Conservation (phyloP, 2,888 invertebrate genomes). For the Lepidocyrtinus sp. region DNA sequence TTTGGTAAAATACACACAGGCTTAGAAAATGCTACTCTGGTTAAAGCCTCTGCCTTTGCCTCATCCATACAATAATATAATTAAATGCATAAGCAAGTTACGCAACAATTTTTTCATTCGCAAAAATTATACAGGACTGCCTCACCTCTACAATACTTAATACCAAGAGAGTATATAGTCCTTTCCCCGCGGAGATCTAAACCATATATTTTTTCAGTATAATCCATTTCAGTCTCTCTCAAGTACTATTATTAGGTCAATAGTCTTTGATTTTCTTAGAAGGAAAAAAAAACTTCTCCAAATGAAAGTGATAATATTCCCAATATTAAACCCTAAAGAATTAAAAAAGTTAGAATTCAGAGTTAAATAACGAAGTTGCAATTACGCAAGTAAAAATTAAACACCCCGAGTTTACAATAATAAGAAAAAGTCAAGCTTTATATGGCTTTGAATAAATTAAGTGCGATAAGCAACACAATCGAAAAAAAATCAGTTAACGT, state of each 20-base stretch:
- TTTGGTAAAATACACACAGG: too few species aligned
- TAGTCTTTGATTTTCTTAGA: conserved; percentile 11
- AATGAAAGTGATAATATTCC: conserved; percentile 10
- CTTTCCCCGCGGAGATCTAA: background rate
- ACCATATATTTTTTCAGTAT: conserved; percentile 14
- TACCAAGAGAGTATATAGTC: background rate
- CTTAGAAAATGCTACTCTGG: too few species aligned
- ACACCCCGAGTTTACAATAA: background rate
- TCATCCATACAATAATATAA: too few species aligned
- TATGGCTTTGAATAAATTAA: conserved; percentile 11
- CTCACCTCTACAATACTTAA: background rate
- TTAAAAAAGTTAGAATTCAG: background rate
- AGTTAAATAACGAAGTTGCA: background rate
- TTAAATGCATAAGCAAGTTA: too few species aligned
- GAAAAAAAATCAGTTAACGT: background rate
- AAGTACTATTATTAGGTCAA: conserved; percentile 15
- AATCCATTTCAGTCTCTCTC: conserved; percentile 10
- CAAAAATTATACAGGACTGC: too few species aligned
- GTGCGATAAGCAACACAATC: background rate
- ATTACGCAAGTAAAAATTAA: too few species aligned
- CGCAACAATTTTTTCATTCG: too few species aligned
- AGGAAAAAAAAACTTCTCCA: conserved; percentile 8
- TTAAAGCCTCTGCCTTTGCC: too few species aligned
- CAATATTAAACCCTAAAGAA: background rate
- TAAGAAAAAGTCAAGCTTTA: background rate